Percentiles rank a stretch among this genome's conserved stretches.
These are phyloP conservation scores for Pogoniulus pusillus DNA, from an alignment of 2,797 vertebrate species.

Conservation along the genomic window DNA sequence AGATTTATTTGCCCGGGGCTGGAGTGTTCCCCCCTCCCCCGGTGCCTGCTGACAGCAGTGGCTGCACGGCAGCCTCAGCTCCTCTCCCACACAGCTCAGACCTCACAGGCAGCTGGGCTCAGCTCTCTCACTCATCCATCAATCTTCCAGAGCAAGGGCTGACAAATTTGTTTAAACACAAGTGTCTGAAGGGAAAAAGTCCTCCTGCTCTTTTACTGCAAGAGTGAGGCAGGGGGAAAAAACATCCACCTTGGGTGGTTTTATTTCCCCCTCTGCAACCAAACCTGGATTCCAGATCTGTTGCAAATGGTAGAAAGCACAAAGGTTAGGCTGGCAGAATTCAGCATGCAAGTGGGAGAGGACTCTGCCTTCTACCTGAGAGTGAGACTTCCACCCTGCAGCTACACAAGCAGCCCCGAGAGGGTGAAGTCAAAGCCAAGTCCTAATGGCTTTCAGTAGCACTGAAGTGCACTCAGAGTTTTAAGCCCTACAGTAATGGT, in stretches of 20 bases:
- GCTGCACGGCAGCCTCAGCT: not conserved
- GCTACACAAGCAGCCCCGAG: not conserved
- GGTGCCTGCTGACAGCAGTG: not conserved
- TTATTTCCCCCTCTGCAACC: not conserved
- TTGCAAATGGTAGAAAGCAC: not conserved
- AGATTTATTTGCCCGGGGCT: not conserved
- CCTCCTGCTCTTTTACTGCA: not conserved
- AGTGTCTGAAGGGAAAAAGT: not conserved
- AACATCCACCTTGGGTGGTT: too few relatives aligned
- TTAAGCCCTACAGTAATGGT: not conserved
- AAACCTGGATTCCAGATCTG: not conserved
- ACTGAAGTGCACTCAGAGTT: not conserved
- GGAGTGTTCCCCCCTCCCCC: not conserved
- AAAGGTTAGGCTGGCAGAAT: not conserved
- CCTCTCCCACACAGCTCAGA: conserved; percentile 44
- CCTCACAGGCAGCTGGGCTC: conserved; percentile 48
- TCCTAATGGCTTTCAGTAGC: not conserved
- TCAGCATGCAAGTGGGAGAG: not conserved
- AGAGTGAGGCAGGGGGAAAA: not conserved
- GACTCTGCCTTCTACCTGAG: not conserved
- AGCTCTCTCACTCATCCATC: not conserved
- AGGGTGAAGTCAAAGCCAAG: not conserved
- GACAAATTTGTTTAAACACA: not conserved
- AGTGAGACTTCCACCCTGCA: not conserved
- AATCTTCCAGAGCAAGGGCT: not conserved